phyloP scores from a whole-genome alignment of 2,797 vertebrate species.

The Melopsittacus undulatus region DNA sequence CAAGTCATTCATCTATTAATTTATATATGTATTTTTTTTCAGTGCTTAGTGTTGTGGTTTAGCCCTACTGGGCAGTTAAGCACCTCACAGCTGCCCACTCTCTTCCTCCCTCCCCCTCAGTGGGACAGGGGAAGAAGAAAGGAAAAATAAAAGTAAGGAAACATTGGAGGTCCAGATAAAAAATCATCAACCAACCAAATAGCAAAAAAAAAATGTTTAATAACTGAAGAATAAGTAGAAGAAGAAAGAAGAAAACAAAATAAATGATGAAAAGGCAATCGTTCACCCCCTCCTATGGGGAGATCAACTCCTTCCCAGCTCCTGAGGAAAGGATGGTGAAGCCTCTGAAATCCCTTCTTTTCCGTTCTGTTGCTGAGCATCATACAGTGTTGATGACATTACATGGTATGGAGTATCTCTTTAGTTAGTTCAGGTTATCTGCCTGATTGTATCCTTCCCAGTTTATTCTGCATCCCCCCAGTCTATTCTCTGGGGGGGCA shows the following conservation, averaged over 20 bases:
- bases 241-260: background rate
- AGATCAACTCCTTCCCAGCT: background rate
- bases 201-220: background rate
- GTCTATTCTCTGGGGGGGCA: background rate
- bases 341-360: background rate
- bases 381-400: rapidly evolving
- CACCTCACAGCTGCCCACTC: background rate
- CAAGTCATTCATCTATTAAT: background rate
- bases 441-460: background rate
- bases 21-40: background rate
- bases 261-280: background rate
- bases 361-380: background rate
- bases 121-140: background rate
- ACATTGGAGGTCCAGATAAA: background rate
- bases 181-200: background rate
- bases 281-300: rapidly evolving
- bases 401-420: background rate
- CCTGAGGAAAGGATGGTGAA: background rate
- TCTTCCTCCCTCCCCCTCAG: rapidly evolving
- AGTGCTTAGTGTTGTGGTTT: background rate
- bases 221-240: background rate
- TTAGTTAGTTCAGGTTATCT: background rate
- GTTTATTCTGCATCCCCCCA: background rate
- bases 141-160: background rate
- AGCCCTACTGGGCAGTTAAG: background rate